Evolutionary conservation across 2,797 vertebrate genomes (phyloP), one percentile per base, ranked within the genome.

Genomic region (Dallia pectoralis): DNA sequence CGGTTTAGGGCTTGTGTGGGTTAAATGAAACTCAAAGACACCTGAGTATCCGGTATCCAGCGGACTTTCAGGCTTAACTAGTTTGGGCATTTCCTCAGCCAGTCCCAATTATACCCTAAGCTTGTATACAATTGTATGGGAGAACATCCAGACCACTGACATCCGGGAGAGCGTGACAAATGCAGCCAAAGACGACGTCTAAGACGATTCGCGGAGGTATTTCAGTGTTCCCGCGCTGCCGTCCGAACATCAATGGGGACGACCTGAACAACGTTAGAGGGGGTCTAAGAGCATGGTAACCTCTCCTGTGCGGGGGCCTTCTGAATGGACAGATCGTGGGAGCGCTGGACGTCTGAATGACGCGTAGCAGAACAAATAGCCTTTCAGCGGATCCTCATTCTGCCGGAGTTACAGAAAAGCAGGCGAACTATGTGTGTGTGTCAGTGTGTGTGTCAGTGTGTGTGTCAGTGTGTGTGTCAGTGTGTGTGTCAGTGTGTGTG

Each of bases 311-410:
- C 30, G 49, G 56, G 40, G 51, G 48, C 9, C 56, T 36, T 18
- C 74, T 82, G 64, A 80, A 83, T 74, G 71, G 62, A 32, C 32
- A 61, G 64, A 74, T 81, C 75, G 72, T 73, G 61, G 53, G 73
- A 82, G 74, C 36, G 62, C 32, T 63, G 53, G 72, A 69, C 67
- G 72, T 27, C 47, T 77, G 66, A 82, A 74, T 69, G 25, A 71
- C 22, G 22, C 59, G 51, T 68, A 47, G 51, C 32, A 74, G 77
- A 79, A 72, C 74, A 77, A 79, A 82, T 12, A 66, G 29, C 69
- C 75, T 81, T 83, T 83, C 77, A 81, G 53, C 29, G 27, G n/a
- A 44, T 74, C 72, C 69, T 72, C 47, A 75, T 79, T 79, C 69
- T 53, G 68, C 69, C 62, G 4, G 48, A 36, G 68, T 73, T 18